Conservation (phyloP, 2,113 vertebrate genomes). For the Tylochromis polylepis region DNA sequence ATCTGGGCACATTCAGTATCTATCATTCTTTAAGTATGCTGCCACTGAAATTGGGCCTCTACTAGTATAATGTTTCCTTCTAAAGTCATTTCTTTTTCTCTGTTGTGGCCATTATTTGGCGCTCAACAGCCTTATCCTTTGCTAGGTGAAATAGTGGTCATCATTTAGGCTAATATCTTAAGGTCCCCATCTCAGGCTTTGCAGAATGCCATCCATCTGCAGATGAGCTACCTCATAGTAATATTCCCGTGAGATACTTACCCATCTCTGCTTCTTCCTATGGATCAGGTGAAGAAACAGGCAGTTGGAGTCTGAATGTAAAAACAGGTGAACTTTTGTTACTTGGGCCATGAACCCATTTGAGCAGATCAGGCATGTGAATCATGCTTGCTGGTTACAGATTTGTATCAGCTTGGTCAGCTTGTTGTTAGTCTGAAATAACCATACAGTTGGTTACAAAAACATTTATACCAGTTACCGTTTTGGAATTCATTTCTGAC, state of each 20-base stretch:
- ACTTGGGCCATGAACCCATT: conserved; percentile 5
- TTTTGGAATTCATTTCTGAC: background rate
- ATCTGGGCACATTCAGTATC: background rate
- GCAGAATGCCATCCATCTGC: conserved; percentile 27
- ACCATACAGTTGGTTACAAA: background rate
- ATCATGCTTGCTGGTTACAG: background rate
- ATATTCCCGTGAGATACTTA: conserved; percentile 9
- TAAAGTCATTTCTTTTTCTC: background rate
- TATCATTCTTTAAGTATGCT: background rate
- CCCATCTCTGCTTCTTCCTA: background rate
- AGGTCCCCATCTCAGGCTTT: conserved; percentile 21
- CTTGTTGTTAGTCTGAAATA: background rate
- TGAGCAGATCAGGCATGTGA: background rate
- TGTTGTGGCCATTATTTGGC: background rate
- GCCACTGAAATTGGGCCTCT: background rate
- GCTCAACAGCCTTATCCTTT: background rate
- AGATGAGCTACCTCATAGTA: conserved; percentile 24
- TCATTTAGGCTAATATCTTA: conserved; percentile 32
- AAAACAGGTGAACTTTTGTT: conserved; percentile 31
- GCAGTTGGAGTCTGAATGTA: conserved; percentile 19
- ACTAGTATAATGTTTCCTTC: background rate
- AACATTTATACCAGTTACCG: background rate
- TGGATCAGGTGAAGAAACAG: conserved; percentile 26
- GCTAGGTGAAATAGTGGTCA: background rate
- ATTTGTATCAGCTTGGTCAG: background rate